Evolutionary conservation across 2,888 invertebrate genomes (phyloP), one percentile per base, ranked within the genome.

Genomic region (Ophraella communa): DNA sequence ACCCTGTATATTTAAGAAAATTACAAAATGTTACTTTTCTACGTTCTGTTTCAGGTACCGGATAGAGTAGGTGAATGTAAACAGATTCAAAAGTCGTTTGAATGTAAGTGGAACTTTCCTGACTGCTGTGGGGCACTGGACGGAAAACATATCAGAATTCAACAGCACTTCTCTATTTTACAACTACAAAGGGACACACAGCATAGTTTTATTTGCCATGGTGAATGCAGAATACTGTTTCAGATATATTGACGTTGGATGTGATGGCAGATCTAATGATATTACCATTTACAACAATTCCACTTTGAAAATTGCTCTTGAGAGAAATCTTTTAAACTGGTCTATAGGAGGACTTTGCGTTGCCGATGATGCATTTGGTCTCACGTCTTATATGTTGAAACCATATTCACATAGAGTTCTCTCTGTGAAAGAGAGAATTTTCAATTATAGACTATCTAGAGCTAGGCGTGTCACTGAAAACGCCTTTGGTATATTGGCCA

Each of bases 191-290:
- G 27, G 27, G 27, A 27, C 27, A 27, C 8, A 27, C 8, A 27
- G 27, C 62, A 74, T 78, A 39, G 77, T 81, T 7, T 65, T 81
- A 47, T 70, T 80, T 55, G 79, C 76, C 35, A 54, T 79, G 52
- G 79, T 77, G n/a, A 79, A 82, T 72, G 78, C 79, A 18, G 42
- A 57, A 5, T 27, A 27, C 27, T 27, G 27, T 8, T 27, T 27
- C 27, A 27, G 27, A 27, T 27, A 27, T 27, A 51, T 59, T 23
- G 59, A 59, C 51, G 51, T 59, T 27, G 59, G 59, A 21, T 17
- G 21, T 20, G 33, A 59, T 59, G 59, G 49, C 33, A n/a, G 59
- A 51, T 27, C 51, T 33, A 59, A 47, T 39, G 59, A 52, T 39
- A 51, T 35, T 51, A 30, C 59, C 17, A 33, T 59, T 30, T 51